phyloP scores from a whole-genome alignment of 1,140 invertebrate species.

The Scaptomyza hsui region DNA sequence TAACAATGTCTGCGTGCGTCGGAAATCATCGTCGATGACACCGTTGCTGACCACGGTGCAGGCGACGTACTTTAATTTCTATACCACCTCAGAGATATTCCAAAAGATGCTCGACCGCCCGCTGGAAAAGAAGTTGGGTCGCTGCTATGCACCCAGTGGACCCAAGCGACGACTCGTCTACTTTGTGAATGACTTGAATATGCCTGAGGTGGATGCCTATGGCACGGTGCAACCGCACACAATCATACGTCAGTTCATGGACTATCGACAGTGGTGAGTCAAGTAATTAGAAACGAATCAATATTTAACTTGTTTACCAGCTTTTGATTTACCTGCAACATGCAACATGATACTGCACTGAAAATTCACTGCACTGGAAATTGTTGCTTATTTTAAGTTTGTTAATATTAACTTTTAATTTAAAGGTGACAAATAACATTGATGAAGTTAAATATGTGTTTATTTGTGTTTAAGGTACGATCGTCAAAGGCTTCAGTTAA shows the following conservation, averaged over 20 bases:
- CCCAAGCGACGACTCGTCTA: constrained; percentile 94
- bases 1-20: constrained; percentile 28
- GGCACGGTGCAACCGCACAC: constrained; percentile 98
- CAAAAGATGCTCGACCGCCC: constrained; percentile 96
- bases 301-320: too few species aligned
- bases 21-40: constrained; percentile 60
- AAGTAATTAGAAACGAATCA: too few species aligned
- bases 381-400: too few species aligned
- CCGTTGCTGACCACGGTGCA: constrained; percentile 86
- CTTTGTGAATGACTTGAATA: constrained; percentile 98
- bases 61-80: constrained; percentile 97
- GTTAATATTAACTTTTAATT: too few species aligned
- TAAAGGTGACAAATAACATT: too few species aligned
- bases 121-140: constrained; percentile 97
- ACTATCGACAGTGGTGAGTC: constrained; percentile 93
- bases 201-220: constrained; percentile 98
- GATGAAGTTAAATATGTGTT: too few species aligned
- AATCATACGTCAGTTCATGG: constrained; percentile 96
- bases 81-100: constrained; percentile 96
- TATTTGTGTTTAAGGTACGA: constrained; percentile 86
- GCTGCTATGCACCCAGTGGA: constrained; percentile 96
- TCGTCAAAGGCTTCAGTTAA: constrained; percentile 92
- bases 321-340: not conserved
- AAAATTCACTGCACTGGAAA: too few species aligned
- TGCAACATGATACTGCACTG: not conserved